Evolutionary conservation across 1,140 invertebrate species (phyloP), one percentile per base, ranked within the genome.

Genomic region (Drosophila murphyi): DNA sequence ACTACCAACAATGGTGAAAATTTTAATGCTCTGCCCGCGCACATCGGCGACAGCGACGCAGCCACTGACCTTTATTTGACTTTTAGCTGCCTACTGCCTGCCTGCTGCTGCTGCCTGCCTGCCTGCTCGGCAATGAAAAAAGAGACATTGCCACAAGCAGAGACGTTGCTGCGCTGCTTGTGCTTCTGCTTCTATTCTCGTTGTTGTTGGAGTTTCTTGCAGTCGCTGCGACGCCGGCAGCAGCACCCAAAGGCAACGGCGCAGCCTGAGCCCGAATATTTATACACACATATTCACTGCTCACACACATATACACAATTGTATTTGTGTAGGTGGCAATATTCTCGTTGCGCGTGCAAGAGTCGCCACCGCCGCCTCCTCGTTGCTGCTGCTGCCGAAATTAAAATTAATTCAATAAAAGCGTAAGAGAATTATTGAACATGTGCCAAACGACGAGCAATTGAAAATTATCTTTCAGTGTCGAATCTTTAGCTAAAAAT

Each of bases 31-130:
- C 74, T 74, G 77, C 82, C 50, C 69, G 41, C 69, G 41, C 51
- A 67, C 78, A 48, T 34, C 73, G 48, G 68, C 83, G 59, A 59
- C 74, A 61, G 70, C 71, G 73, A 68, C 65, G 61, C 82, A 67
- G 55, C 85, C 85, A 88, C 61, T 88, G 85, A 88, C 85, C 85
- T 88, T 85, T 88, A 88, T 88, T 88, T 88, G 85, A 88, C 85
- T 88, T 88, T 78, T 86, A 86, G 81, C 73, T 83, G 68, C 52
- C 48, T 62, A 35, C 51, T 39, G 71, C 47, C 56, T 60, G 72
- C 37, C 37, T 41, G 20, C 20, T 20, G 20, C 48, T 62, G 43
- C 51, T 39, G 71, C 47, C 56, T 68, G 72, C 37, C 20, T 73
- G 50, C 45, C 68, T 72, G 82, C 72, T 82, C 68, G 82, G 80